Evolutionary conservation across 2,113 vertebrate species (phyloP).

Genomic region (Cavia porcellus): DNA sequence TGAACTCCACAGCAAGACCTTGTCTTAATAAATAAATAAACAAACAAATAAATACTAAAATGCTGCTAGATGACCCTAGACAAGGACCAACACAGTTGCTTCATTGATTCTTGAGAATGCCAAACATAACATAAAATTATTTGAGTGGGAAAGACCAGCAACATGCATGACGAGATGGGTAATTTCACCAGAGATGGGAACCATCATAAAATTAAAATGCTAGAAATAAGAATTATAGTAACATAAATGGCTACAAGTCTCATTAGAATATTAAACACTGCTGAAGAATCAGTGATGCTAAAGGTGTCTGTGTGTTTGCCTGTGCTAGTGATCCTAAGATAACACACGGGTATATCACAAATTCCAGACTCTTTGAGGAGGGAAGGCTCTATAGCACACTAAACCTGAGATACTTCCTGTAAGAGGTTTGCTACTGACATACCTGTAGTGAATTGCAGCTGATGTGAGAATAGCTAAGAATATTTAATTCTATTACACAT

Average conservation of each 20-base stretch:
- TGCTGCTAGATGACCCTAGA: not conserved
- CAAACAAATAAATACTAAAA: not conserved
- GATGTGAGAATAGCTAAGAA: not conserved
- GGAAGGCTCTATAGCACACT: not conserved
- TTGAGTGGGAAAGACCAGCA: not conserved
- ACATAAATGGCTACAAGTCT: not conserved
- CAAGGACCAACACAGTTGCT: not conserved
- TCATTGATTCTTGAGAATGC: not conserved
- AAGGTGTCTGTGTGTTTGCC: not conserved
- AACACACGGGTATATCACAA: not conserved
- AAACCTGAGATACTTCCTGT: slow-evolving; percentile 3
- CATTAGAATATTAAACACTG: not conserved
- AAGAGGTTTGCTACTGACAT: not conserved
- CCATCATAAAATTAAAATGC: not conserved
- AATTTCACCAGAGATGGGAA: not conserved
- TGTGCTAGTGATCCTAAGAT: not conserved
- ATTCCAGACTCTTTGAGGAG: not conserved
- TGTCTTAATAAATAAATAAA: too few relatives aligned
- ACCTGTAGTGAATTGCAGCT: not conserved
- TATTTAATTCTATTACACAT: too few relatives aligned
- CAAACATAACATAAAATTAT: not conserved
- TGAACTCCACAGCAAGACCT: too few relatives aligned
- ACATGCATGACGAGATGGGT: not conserved
- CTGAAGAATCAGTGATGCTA: not conserved
- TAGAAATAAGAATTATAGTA: not conserved